These are phyloP conservation scores for Diachasmimorpha longicaudata DNA, from an alignment of 1,140 invertebrate species.

Conservation along the genomic window DNA sequence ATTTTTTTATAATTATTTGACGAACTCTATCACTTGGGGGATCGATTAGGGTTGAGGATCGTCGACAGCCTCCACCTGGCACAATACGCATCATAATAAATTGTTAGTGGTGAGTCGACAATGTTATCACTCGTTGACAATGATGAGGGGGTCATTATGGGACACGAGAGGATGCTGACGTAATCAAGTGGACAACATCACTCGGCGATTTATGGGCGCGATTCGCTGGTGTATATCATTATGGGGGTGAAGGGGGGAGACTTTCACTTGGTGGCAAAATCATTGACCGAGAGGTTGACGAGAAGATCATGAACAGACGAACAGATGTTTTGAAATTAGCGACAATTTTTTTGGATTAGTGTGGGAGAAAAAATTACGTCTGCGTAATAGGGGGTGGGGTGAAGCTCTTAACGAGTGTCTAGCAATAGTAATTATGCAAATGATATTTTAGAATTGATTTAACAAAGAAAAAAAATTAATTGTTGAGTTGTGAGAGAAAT, in stretches of 20 bases:
- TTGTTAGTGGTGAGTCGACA: constrained; percentile 28
- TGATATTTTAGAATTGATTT: too few relatives aligned
- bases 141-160: constrained; percentile 55
- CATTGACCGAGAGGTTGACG: constrained; percentile 27
- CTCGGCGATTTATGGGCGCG: background rate
- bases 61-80: background rate
- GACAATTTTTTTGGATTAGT: background rate
- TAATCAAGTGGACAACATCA: constrained; percentile 48
- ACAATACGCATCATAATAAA: constrained; percentile 11
- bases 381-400: too few relatives aligned
- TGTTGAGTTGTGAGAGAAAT: too few relatives aligned
- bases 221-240: background rate
- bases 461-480: too few relatives aligned
- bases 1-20: too few relatives aligned
- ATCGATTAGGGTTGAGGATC: background rate
- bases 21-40: background rate
- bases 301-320: constrained; percentile 39
- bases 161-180: constrained; percentile 56
- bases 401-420: too few relatives aligned
- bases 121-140: constrained; percentile 41
- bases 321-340: background rate
- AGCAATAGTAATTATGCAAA: too few relatives aligned
- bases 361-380: too few relatives aligned
- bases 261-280: background rate
- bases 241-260: background rate